Conservation (phyloP, 2,113 vertebrate genomes). For the Ciconia boyciana region DNA sequence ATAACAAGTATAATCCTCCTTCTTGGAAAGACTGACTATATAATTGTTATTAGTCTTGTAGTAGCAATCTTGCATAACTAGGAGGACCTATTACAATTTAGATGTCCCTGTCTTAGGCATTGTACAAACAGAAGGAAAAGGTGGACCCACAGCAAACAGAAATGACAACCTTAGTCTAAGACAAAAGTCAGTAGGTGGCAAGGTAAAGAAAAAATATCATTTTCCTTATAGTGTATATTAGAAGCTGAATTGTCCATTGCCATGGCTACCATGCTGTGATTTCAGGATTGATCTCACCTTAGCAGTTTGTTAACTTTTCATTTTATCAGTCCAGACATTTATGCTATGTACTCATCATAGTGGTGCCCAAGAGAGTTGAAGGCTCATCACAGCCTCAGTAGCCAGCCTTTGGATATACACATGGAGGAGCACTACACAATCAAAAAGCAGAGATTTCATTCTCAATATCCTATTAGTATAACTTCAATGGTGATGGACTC, state of each 20-base stretch:
- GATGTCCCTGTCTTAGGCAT: neutral
- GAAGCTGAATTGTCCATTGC: neutral
- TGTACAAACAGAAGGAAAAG: neutral
- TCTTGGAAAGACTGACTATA: neutral
- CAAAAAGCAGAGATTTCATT: neutral
- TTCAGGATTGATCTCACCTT: neutral
- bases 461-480: neutral
- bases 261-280: neutral
- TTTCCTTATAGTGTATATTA: neutral
- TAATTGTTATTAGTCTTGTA: neutral
- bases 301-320: neutral
- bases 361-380: neutral
- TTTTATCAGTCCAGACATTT: neutral
- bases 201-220: neutral
- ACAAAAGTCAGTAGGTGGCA: neutral
- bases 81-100: neutral
- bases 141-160: neutral
- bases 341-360: neutral
- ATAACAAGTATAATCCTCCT: neutral
- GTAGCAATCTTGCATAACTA: neutral
- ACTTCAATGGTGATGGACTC: neutral
- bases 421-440: neutral
- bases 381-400: neutral
- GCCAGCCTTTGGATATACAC: neutral
- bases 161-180: neutral